These are phyloP conservation scores for Homarus gammarus DNA, from an alignment of 2,888 invertebrate species.

Conservation along the genomic window DNA sequence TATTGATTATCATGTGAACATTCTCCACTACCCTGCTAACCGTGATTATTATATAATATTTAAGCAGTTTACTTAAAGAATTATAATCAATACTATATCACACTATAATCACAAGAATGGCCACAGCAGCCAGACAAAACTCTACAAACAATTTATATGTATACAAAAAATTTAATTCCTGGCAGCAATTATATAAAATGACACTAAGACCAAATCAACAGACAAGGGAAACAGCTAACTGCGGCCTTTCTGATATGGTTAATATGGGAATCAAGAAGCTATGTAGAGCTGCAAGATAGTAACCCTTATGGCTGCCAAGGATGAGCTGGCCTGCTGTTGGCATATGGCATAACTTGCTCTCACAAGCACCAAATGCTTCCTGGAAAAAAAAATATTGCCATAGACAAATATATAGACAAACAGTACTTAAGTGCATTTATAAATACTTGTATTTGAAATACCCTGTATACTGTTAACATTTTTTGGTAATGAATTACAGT, in stretches of 20 bases:
- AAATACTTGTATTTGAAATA: background rate
- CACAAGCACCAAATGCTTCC: conserved; percentile 70
- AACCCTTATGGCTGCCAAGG: conserved; percentile 48
- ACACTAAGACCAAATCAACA: conserved; percentile 9
- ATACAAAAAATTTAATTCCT: conserved; percentile 4
- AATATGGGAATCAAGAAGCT: conserved; percentile 30
- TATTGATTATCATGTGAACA: conserved; percentile 23
- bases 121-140: conserved; percentile 48
- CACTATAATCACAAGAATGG: conserved; percentile 64
- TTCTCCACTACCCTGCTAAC: conserved; percentile 53
- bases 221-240: conserved; percentile 23
- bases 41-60: conserved; percentile 39
- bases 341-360: conserved; percentile 68
- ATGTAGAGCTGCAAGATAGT: conserved; percentile 45
- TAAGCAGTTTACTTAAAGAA: conserved; percentile 35
- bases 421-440: background rate
- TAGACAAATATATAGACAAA: background rate
- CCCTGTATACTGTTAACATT: too few species aligned
- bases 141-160: background rate
- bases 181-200: conserved; percentile 25
- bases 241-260: conserved; percentile 41
- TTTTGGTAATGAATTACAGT: too few species aligned
- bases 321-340: conserved; percentile 54
- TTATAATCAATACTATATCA: conserved; percentile 45
- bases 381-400: conserved; percentile 40